phyloP scores from a whole-genome alignment of 2,888 invertebrate species.

The Drosophila anceps region DNA sequence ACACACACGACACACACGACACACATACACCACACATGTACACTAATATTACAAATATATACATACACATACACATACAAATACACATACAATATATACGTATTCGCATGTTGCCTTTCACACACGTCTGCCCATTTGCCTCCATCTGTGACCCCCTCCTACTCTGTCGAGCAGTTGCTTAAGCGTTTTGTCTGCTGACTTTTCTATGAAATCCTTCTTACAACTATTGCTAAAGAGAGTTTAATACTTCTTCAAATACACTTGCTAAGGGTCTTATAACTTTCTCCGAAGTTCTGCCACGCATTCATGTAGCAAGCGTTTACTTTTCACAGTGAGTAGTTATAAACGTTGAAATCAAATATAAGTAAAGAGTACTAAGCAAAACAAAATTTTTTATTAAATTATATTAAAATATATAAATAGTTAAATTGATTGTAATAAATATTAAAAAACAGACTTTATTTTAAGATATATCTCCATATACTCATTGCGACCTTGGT shows the following conservation, averaged over 20 bases:
- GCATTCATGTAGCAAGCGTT: background rate
- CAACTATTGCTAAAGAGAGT: constrained; percentile 35
- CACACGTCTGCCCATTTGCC: constrained; percentile 8
- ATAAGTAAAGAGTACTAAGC: background rate
- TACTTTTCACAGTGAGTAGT: background rate
- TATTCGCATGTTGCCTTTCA: constrained; percentile 19
- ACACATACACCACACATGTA: constrained; percentile 21
- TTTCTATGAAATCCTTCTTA: constrained; percentile 44
- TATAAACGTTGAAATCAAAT: background rate
- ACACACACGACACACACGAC: constrained; percentile 42
- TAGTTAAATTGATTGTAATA: background rate
- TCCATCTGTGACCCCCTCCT: background rate
- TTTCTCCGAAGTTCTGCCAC: background rate
- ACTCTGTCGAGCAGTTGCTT: constrained; percentile 26
- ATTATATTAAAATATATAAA: background rate
- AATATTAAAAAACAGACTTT: no score
- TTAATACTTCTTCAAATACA: constrained; percentile 32
- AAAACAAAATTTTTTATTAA: background rate
- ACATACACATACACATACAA: constrained; percentile 8
- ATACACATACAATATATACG: constrained; percentile 2
- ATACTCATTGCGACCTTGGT: no score
- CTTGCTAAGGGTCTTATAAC: background rate
- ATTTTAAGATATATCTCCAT: background rate
- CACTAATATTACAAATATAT: constrained; percentile 14
- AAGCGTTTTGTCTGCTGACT: constrained; percentile 36